Percentiles rank a stretch among this genome's conserved stretches.
These are phyloP conservation scores for Danio choprae DNA, from an alignment of 2,797 vertebrate species.

Conservation along the genomic window DNA sequence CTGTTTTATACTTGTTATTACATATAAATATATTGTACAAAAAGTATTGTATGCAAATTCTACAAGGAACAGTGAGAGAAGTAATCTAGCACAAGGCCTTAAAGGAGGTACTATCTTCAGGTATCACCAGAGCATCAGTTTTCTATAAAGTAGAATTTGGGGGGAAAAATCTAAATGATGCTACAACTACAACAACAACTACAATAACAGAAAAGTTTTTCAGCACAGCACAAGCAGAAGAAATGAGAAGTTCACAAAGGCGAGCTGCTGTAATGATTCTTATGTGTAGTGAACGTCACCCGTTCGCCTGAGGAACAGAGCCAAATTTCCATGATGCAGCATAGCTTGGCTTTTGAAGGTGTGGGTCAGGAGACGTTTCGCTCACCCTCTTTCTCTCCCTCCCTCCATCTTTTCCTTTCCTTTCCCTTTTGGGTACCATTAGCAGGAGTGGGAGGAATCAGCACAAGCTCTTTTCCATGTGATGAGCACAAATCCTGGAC, in stretches of 20 bases:
- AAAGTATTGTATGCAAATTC: no score
- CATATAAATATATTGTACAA: no score
- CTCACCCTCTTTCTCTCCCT: slow-evolving; percentile 44
- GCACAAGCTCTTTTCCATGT: slow-evolving; percentile 77
- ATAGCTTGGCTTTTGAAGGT: slow-evolving; percentile 77
- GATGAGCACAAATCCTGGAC: slow-evolving; percentile 78
- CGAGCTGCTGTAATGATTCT: slow-evolving; percentile 67
- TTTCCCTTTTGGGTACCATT: slow-evolving; percentile 70
- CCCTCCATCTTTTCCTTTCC: slow-evolving; percentile 36
- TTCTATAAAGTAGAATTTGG: slow-evolving; percentile 11
- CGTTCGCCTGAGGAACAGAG: slow-evolving; percentile 63
- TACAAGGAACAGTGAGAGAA: no score
- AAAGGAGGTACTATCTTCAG: not conserved
- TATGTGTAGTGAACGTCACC: slow-evolving; percentile 77
- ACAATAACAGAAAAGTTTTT: slow-evolving; percentile 14
- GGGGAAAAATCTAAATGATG: no score
- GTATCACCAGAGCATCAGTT: not conserved
- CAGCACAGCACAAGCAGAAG: not conserved
- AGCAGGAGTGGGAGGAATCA: slow-evolving; percentile 63
- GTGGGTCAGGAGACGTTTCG: slow-evolving; percentile 73
- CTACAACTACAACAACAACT: no score
- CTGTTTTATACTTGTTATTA: no score
- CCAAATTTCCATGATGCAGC: slow-evolving; percentile 97
- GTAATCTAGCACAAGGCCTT: not conserved
- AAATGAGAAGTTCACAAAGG: slow-evolving; percentile 43